Conservation (phyloP, 2,888 invertebrate species). For the Hipparchia semele region DNA sequence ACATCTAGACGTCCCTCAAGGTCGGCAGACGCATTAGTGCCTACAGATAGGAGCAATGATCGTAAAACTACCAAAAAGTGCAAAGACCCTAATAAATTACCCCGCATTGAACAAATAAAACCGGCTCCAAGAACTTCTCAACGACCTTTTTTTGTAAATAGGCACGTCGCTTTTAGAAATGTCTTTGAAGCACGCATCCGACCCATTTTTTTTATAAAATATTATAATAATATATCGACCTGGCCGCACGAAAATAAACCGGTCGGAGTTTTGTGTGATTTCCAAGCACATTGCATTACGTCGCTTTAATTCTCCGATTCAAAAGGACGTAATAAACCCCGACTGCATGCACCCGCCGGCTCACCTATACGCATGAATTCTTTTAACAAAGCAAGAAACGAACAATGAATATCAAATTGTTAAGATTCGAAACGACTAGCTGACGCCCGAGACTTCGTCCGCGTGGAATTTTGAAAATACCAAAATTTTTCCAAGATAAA, state of each 20-base stretch:
- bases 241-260: slow-evolving; percentile 58
- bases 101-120: slow-evolving; percentile 30
- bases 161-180: slow-evolving; percentile 41
- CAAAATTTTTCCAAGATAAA: too few relatives aligned
- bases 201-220: slow-evolving; percentile 42
- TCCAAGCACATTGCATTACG: slow-evolving; percentile 59
- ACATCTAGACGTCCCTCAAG: slow-evolving; percentile 59
- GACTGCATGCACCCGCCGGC: slow-evolving; percentile 14
- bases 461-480: too few relatives aligned
- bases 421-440: not conserved
- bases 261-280: slow-evolving; percentile 55
- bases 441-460: too few relatives aligned
- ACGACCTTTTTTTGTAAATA: slow-evolving; percentile 38
- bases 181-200: slow-evolving; percentile 43
- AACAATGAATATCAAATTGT: slow-evolving; percentile 15
- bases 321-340: slow-evolving; percentile 31
- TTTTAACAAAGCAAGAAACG: slow-evolving; percentile 8
- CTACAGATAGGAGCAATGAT: slow-evolving; percentile 32
- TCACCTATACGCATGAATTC: slow-evolving; percentile 13
- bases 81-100: slow-evolving; percentile 41
- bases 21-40: slow-evolving; percentile 59
- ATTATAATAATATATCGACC: slow-evolving; percentile 25
- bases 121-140: slow-evolving; percentile 33
- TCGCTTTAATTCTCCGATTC: slow-evolving; percentile 26
- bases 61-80: slow-evolving; percentile 41